Evolutionary conservation across 2,888 invertebrate species (phyloP), one percentile per base, ranked within the genome.

Genomic region (Pherbina coryleti): DNA sequence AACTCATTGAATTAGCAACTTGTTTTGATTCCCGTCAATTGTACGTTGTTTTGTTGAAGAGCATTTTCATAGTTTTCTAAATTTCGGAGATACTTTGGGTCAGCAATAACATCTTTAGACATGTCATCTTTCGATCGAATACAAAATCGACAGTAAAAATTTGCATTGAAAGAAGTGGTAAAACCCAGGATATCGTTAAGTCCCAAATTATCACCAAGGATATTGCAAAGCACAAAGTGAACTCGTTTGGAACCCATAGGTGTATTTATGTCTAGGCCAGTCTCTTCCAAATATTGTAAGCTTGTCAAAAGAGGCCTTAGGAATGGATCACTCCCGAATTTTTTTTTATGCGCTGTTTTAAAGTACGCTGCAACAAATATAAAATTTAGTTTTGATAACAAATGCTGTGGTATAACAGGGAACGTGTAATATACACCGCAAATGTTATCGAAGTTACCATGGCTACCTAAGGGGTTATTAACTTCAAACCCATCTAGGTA

Each of bases 381-480:
- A 57, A 69, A 76, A 44, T 79, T 71, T 19, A 80, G 69, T 55
- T 69, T 79, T 5, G 78, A 80, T 19, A 78, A 53, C 22, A 80
- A 57, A 75, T 79, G 57, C 57, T 79, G 78, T 55, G 79, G 79
- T 34, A 78, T 67, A n/a, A 8, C 53, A 17, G 80, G 80, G 62
- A 80, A 77, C 53, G 72, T 80, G 25, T 78, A 78, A 34, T 78
- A 77, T 22, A 78, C 80, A 19, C 80, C 78, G 64, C 80, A 80
- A 76, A 79, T 74, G 8, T 75, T 70, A 51, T 79, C 78, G 11
- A 75, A 75, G 72, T 76, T 79, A 28, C 78, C 72, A 64, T 80
- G 79, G 62, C 79, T 78, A 7, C 80, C 80, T 67, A 79, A 70
- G 5, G 80, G 80, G 22, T 79, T 79, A 60, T 77, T 75, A 0